These are phyloP conservation scores for Morpho helenor DNA, from an alignment of 2,888 invertebrate genomes.

Conservation along the genomic window DNA sequence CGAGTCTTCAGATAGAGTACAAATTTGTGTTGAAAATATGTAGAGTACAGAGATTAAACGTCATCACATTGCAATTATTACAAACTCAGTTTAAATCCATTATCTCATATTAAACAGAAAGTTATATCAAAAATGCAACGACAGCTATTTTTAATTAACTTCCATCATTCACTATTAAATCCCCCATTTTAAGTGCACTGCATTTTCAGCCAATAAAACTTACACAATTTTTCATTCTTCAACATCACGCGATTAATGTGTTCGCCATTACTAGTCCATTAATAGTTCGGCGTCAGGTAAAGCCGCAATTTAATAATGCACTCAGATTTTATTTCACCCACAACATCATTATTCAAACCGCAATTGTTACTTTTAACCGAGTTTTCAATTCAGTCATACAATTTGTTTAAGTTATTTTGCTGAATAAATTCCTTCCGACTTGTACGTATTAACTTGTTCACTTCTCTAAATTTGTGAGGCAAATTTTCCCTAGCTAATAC, in stretches of 20 bases:
- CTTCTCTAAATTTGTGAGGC: too few relatives aligned
- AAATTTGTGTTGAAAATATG: too few relatives aligned
- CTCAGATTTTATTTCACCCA: conserved; percentile 9
- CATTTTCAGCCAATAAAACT: conserved; percentile 22
- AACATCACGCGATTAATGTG: conserved; percentile 25
- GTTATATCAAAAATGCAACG: not conserved
- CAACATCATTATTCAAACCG: not conserved
- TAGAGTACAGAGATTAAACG: too few relatives aligned
- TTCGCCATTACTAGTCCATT: conserved; percentile 22
- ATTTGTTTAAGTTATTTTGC: too few relatives aligned
- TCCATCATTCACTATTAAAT: conserved; percentile 14
- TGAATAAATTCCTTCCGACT: too few relatives aligned
- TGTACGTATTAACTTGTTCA: too few relatives aligned
- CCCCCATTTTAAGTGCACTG: conserved; percentile 15
- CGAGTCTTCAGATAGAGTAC: too few relatives aligned
- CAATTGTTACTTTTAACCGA: not conserved
- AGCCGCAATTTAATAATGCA: conserved; percentile 21
- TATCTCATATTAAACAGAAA: too few relatives aligned
- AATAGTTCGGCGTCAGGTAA: conserved; percentile 21
- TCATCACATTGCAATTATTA: too few relatives aligned
- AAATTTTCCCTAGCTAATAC: too few relatives aligned
- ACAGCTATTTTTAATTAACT: not conserved
- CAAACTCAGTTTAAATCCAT: too few relatives aligned
- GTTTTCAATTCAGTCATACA: too few relatives aligned
- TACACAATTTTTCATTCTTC: conserved; percentile 24